Evolutionary conservation across 2,797 vertebrate genomes (phyloP), one percentile per base, ranked within the genome.

Genomic region (Lagocephalus sceleratus): DNA sequence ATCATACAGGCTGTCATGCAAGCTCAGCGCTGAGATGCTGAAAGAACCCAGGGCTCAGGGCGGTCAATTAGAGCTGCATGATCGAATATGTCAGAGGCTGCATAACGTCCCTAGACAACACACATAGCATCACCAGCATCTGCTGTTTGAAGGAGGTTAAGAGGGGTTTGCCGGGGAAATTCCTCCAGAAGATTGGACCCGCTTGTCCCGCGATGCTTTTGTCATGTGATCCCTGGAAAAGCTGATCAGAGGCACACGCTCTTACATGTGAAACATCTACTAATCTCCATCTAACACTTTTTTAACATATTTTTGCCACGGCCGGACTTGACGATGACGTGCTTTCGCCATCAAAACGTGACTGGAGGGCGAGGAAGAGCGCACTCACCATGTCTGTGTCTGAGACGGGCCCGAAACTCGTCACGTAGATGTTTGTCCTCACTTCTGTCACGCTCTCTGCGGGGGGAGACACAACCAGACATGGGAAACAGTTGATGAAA

Each of bases 391-490:
- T 99, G 78, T 99, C 97, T 42, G 96, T 99, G 66, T 99, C 96
- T 10, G 97, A 98, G 66, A 99, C 97, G 0, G 97, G 97, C 60
- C 97, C 97, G 29, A 99, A 98, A 83, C 97, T 99, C 0, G 96
- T 99, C 86, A 99, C 97, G 0, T 96, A 98, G 88, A 99, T 99
- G 85, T 99, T 95, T 61, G 97, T 99, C 86, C 92, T 94, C 75
- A 99, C 97, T 91, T 99, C 96, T 15, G 96, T 98, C 76, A 98
- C 94, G 1, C 91, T 95, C 87, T 98, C 96, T 98, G 83, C 55
- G 56, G 54, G 56, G 54, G 49, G 56, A 78, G 43, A 78, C 38
- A 79, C 51, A 38, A 68, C 38, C 51, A 64, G 40, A 7, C 57
- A n/a, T 46, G 42, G 38, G 40, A 51, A 20, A 55, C 25, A 56